These are phyloP conservation scores for Seriola dumerili DNA, from an alignment of 2,113 vertebrate genomes.

Conservation along the genomic window DNA sequence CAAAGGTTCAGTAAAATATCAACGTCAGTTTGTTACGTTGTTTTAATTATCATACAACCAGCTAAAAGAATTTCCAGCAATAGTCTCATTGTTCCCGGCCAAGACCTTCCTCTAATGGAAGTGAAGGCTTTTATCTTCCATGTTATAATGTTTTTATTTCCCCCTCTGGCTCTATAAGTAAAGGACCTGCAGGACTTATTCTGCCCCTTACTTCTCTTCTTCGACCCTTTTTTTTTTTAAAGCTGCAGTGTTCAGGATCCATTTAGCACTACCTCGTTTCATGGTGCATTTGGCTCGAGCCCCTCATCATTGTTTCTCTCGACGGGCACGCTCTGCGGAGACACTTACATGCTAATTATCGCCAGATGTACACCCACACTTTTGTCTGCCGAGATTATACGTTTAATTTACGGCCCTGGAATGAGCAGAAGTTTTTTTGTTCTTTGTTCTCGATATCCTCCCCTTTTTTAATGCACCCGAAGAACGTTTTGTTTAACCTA, in stretches of 20 bases:
- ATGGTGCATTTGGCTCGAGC: slow-evolving; percentile 61
- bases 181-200: neutral
- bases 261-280: slow-evolving; percentile 56
- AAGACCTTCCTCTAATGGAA: neutral
- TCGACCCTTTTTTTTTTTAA: neutral
- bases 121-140: neutral
- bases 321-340: slow-evolving; percentile 61
- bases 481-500: slow-evolving; percentile 50
- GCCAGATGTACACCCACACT: slow-evolving; percentile 80
- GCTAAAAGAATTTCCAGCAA: neutral
- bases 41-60: too few relatives aligned
- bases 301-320: slow-evolving; percentile 43
- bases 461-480: slow-evolving; percentile 10
- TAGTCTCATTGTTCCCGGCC: too few relatives aligned
- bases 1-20: neutral
- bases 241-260: slow-evolving; percentile 6
- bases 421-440: slow-evolving; percentile 62
- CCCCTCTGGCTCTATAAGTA: too few relatives aligned
- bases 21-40: too few relatives aligned
- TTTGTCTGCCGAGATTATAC: slow-evolving; percentile 71
- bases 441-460: slow-evolving; percentile 16
- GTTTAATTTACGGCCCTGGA: slow-evolving; percentile 73
- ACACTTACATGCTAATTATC: slow-evolving; percentile 82
- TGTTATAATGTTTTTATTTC: neutral
- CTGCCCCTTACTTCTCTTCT: neutral